Percentiles rank a stretch among this genome's conserved stretches.
phyloP scores from a whole-genome alignment of 92 coral and sea anemone species.

The Palythoa grandiflora region DNA sequence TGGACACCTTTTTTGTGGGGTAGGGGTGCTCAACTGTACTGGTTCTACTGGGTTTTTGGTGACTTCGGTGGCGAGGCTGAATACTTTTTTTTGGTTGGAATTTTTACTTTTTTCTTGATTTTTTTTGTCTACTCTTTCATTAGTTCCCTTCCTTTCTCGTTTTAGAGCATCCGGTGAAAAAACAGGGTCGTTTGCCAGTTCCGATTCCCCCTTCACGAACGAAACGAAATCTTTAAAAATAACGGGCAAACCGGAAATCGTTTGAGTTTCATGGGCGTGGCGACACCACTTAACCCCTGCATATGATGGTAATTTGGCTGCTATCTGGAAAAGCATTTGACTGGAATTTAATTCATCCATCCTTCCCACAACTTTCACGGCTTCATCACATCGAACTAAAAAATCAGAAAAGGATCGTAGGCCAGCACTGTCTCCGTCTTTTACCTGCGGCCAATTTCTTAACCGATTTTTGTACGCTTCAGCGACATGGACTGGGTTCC shows the following conservation, averaged over 20 bases:
- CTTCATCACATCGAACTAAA: slow-evolving; percentile 51
- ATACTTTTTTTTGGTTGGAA: not conserved
- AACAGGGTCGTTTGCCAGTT: slow-evolving; percentile 62
- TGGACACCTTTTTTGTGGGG: slow-evolving; percentile 11
- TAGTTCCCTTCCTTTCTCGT: not conserved
- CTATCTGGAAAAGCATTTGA: slow-evolving; percentile 18
- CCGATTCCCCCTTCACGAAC: slow-evolving; percentile 54
- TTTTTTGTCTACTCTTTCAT: slow-evolving; percentile 20
- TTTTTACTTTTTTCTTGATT: not conserved
- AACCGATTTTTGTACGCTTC: slow-evolving; percentile 60
- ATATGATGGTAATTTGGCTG: slow-evolving; percentile 41
- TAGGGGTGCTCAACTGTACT: not conserved
- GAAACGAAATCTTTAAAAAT: slow-evolving; percentile 30
- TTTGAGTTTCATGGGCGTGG: slow-evolving; percentile 8
- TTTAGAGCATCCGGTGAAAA: slow-evolving; percentile 56
- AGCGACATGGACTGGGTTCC: slow-evolving; percentile 68
- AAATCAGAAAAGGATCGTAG: slow-evolving; percentile 40
- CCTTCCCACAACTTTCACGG: slow-evolving; percentile 3
- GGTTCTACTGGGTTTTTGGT: not conserved
- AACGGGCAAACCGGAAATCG: not conserved
- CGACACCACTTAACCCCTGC: slow-evolving; percentile 53
- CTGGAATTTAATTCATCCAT: slow-evolving; percentile 32
- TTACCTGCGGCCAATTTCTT: slow-evolving; percentile 60
- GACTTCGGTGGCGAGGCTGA: not conserved
- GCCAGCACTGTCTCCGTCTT: slow-evolving; percentile 47